Evolutionary conservation across 2,888 invertebrate genomes (phyloP), one percentile per base, ranked within the genome.

Genomic region (Acronicta alni): DNA sequence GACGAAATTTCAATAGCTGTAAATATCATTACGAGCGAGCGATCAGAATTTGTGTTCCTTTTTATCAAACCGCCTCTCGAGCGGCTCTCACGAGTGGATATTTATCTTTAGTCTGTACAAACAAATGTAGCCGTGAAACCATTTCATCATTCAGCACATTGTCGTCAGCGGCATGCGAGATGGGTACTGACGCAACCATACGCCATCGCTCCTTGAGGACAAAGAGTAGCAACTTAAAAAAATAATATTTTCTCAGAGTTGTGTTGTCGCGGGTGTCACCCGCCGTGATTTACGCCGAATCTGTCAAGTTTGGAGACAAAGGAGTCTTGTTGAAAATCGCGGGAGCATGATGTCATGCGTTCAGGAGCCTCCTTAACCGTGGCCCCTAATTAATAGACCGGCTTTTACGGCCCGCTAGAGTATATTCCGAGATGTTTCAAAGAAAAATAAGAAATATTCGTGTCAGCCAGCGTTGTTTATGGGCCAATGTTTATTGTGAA

Each of bases 271-370:
- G 87, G 81, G 83, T 93, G 93, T 91, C 93, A 90, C 78, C 81
- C 69, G 72, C 57, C 62, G 80, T 88, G 90, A 94, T 94, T 93
- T 93, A 93, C 89, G 86, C 84, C 87, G 84, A 84, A 82, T 87
- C 89, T 91, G 89, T 88, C 88, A 87, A 77, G 79, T 81, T 78
- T 78, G 76, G 83, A 89, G 85, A 93, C 92, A 94, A 93, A 93
- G 93, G 79, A 82, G 81, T 86, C 79, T 89, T 92, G 89, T 91
- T 77, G 81, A 83, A 86, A 85, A 85, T 82, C 82, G 82, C 84
- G 82, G 81, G 83, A 80, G 77, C 86, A 83, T 94, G 93, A 93
- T 91, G 92, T 93, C 93, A 94, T 86, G 66, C 80, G 64, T 68
- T 75, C 73, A 55, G 67, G 57, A 72, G 63, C 35, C 65, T 75